Conservation (phyloP, 2,797 vertebrate species). For the Setipinna tenuifilis region DNA sequence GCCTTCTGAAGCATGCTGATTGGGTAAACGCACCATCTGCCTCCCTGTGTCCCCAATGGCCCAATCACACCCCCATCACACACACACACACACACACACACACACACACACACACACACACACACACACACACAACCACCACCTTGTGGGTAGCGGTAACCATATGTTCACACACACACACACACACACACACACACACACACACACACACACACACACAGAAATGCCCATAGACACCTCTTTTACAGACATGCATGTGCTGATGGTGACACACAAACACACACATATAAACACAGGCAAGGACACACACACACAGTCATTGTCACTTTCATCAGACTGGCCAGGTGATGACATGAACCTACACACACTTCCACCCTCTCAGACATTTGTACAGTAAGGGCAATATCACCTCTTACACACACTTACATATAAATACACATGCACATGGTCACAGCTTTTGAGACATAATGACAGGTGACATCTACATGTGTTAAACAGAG, state of each 20-base stretch:
- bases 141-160: neutral
- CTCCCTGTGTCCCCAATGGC: neutral
- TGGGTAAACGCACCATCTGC: slow-evolving; percentile 12
- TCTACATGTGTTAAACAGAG: neutral
- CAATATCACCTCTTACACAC: neutral
- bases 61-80: neutral
- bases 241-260: neutral
- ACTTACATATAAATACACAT: neutral
- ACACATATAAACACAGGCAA: neutral
- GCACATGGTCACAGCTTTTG: neutral
- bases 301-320: neutral
- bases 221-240: neutral
- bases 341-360: neutral
- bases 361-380: neutral
- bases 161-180: neutral
- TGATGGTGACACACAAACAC: neutral
- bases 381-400: neutral
- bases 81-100: neutral
- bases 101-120: neutral
- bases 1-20: slow-evolving; percentile 3
- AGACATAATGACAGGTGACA: neutral
- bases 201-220: neutral
- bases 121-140: neutral
- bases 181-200: neutral
- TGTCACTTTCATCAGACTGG: neutral